Evolutionary conservation across 2,888 invertebrate genomes (phyloP), one percentile per base, ranked within the genome.

Genomic region (Eristalinus sepulchralis): DNA sequence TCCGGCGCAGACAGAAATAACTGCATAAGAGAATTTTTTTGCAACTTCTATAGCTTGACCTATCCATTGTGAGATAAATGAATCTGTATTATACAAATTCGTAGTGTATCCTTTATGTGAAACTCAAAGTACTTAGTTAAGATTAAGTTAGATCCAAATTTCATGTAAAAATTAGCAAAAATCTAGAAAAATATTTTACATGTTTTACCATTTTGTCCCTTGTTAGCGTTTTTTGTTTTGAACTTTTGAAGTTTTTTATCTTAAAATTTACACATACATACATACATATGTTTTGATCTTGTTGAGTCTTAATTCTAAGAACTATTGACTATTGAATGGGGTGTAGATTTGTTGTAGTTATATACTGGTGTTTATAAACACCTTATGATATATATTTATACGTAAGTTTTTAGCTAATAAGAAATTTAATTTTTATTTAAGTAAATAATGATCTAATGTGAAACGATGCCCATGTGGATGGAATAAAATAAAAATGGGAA

Each of bases 361-460:
- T 84, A 84, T 82, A 85, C 67, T 36, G 39, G 85, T 82, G 82
- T 82, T 82, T 77, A 72, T 77, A 77, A 82, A 82, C 82, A 85
- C 85, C 31, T 66, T 81, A 84, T 76, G 81, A 81, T 84, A 71
- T 83, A 72, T 68, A 79, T 77, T 66, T 79, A 79, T 81, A 81
- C 77, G 85, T 85, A 85, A 82, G 72, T 77, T 82, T 63, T 70
- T 85, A 72, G 68, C 55, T 53, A 67, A 53, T 82, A 85, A 82
- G 82, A 11, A 60, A 33, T 33, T 57, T 53, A 80, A 59, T 59
- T 57, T 57, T 80, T 72, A 77, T 85, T 85, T 70, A 27, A 63
- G 6, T 63, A 76, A 36, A 59, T 24, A 57, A 17, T 47, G 47
- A 47, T 24, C 13, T 53, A 11, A n/a, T n/a, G n/a, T n/a, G 17